Evolutionary conservation across 2,113 vertebrate genomes (phyloP).

Genomic region (Larimichthys crocea): DNA sequence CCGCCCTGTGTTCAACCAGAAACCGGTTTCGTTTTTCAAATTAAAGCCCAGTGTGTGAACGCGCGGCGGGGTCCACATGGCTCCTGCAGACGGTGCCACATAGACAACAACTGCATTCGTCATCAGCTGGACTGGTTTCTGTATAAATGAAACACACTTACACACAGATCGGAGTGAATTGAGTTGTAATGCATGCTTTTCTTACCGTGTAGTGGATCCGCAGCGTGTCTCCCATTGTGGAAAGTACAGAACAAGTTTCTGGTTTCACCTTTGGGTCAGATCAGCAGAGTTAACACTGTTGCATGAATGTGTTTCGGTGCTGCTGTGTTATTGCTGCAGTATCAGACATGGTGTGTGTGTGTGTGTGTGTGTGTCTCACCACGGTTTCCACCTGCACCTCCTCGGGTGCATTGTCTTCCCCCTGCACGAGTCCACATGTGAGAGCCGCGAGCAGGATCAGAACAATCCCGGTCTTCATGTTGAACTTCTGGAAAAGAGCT

Average conservation of each 20-base stretch:
- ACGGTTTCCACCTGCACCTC: conserved; percentile 83
- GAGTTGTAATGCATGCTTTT: neutral
- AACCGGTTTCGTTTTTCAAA: neutral
- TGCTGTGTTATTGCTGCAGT: neutral
- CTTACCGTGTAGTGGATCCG: conserved; percentile 96
- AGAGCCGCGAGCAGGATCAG: conserved; percentile 71
- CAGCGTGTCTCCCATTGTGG: conserved; percentile 90
- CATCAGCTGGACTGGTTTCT: conserved; percentile 31
- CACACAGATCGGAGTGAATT: too few relatives aligned
- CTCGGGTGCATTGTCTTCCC: conserved; percentile 56
- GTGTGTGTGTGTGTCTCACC: conserved; percentile 65
- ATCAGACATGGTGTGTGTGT: conserved; percentile 14
- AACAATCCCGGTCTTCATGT: conserved; percentile 69
- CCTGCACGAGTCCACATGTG: conserved; percentile 56
- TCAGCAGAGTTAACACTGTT: conserved; percentile 25
- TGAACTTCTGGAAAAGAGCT: conserved; percentile 61
- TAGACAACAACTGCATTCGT: conserved; percentile 58
- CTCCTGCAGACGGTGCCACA: conserved; percentile 63
- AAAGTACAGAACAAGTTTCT: conserved; percentile 86
- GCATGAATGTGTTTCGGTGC: neutral
- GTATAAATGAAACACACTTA: neutral
- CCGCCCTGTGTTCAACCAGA: neutral
- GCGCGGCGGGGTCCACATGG: conserved; percentile 17
- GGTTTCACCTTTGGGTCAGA: conserved; percentile 79
- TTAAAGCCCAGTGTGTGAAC: neutral